These are phyloP conservation scores for Drosophila robusta DNA, from an alignment of 2,888 invertebrate genomes.

Conservation along the genomic window DNA sequence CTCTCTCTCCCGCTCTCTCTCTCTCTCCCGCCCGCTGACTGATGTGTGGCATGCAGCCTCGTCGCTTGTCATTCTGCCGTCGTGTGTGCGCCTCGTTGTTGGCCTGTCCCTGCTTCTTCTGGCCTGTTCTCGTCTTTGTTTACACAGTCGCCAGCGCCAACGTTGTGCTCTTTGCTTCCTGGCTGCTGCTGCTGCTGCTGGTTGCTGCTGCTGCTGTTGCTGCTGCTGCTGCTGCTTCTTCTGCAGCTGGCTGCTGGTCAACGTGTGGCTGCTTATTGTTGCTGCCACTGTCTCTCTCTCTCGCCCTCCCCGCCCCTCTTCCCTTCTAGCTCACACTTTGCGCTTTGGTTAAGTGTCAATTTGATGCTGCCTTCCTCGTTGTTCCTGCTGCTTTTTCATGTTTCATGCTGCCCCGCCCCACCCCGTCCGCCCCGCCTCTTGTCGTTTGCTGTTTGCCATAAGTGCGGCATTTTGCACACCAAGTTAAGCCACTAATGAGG, in stretches of 20 bases:
- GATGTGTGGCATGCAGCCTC: slow-evolving; percentile 61
- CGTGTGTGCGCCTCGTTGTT: slow-evolving; percentile 10
- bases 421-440: slow-evolving; percentile 9
- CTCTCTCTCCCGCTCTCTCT: too few species aligned
- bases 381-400: slow-evolving; percentile 61
- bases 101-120: slow-evolving; percentile 1
- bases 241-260: slow-evolving; percentile 63
- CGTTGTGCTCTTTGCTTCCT: slow-evolving; percentile 35
- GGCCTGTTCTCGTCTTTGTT: slow-evolving; percentile 68
- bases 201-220: slow-evolving; percentile 52
- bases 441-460: slow-evolving; percentile 64
- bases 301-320: background rate
- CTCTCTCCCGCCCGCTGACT: slow-evolving; percentile 56
- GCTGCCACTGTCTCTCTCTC: slow-evolving; percentile 10
- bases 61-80: slow-evolving; percentile 33
- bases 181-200: too few species aligned
- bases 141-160: slow-evolving; percentile 59
- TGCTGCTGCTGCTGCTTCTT: slow-evolving; percentile 26
- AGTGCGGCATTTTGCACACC: slow-evolving; percentile 77
- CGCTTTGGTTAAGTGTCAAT: slow-evolving; percentile 75
- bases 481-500: slow-evolving; percentile 79
- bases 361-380: slow-evolving; percentile 63
- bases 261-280: slow-evolving; percentile 68
- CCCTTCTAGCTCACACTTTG: slow-evolving; percentile 39
- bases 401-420: slow-evolving; percentile 53